phyloP scores from a whole-genome alignment of 2,888 invertebrate genomes.

The Heliconius ethilla region DNA sequence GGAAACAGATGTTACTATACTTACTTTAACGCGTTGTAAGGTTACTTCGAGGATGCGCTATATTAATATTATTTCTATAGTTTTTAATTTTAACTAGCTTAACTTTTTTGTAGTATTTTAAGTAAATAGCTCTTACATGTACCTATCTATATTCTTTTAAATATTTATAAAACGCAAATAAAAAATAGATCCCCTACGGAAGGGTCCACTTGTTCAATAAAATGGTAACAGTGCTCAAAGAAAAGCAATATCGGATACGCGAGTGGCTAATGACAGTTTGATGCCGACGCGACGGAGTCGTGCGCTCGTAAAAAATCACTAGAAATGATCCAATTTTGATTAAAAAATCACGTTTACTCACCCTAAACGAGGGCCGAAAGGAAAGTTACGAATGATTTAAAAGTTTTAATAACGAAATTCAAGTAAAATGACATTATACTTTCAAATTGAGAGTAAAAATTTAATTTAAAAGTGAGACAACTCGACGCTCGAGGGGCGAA shows the following conservation, averaged over 20 bases:
- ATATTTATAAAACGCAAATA: conserved; percentile 36
- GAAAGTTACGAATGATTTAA: conserved; percentile 81
- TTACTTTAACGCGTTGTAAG: conserved; percentile 14
- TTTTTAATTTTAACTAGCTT: not conserved
- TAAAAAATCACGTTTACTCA: conserved; percentile 78
- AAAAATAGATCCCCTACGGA: conserved; percentile 44
- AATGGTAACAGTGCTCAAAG: conserved; percentile 73
- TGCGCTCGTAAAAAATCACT: conserved; percentile 81
- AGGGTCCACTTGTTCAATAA: conserved; percentile 74
- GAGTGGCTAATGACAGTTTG: conserved; percentile 80
- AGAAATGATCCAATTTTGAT: conserved; percentile 81
- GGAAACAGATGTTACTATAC: conserved; percentile 35
- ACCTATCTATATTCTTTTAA: not conserved
- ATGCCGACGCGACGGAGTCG: conserved; percentile 72
- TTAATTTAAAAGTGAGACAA: conserved; percentile 83
- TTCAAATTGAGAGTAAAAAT: conserved; percentile 84
- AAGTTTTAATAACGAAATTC: conserved; percentile 83
- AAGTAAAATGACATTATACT: conserved; percentile 83
- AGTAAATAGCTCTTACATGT: no score
- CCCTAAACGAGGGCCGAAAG: conserved; percentile 67
- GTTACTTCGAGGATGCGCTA: not conserved
- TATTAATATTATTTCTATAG: not conserved
- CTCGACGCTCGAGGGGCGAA: conserved; percentile 75
- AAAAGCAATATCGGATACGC: conserved; percentile 80
- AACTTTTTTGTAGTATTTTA: not conserved